A percentile compares a stretch with the other conserved stretches of the same genome.
Evolutionary conservation across 1,140 invertebrate species (phyloP).

Genomic region (Zaprionus vittiger): DNA sequence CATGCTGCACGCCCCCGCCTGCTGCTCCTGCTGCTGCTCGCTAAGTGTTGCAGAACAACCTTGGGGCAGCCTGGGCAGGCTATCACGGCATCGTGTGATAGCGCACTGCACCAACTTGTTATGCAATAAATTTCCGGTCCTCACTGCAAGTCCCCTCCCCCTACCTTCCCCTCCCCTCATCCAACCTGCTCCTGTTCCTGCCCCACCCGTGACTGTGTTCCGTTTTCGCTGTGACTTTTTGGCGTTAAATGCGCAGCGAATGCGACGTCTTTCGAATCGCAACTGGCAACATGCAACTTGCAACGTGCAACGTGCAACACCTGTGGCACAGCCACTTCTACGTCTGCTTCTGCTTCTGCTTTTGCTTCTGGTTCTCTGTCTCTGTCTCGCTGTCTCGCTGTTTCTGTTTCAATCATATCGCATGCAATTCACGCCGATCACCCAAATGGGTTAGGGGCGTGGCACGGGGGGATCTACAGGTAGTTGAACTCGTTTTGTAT

Average conservation of each 20-base stretch:
- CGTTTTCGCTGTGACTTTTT: conserved; percentile 24
- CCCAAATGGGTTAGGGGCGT: background rate
- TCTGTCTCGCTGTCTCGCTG: conserved; percentile 6
- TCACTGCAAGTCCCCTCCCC: conserved; percentile 5
- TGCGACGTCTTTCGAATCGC: conserved; percentile 21
- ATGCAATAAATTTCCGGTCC: conserved; percentile 82
- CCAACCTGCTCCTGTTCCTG: background rate
- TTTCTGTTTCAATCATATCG: conserved; percentile 43
- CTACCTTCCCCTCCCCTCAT: background rate
- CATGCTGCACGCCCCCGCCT: background rate
- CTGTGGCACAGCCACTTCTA: conserved; percentile 24
- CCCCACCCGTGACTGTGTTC: background rate
- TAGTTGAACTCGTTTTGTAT: conserved; percentile 31
- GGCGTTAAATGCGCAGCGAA: conserved; percentile 27
- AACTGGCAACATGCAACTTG: conserved; percentile 13
- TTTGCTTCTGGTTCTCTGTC: conserved; percentile 18
- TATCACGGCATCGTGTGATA: conserved; percentile 59
- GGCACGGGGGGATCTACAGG: background rate
- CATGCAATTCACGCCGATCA: conserved; percentile 31
- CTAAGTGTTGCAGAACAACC: conserved; percentile 64
- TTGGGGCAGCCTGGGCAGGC: conserved; percentile 58
- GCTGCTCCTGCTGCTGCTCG: conserved; percentile 15
- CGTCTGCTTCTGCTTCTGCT: conserved; percentile 16
- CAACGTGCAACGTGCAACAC: conserved; percentile 16
- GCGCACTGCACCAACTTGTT: conserved; percentile 64